phyloP scores from a whole-genome alignment of 2,113 vertebrate species.

The Junco hyemalis region DNA sequence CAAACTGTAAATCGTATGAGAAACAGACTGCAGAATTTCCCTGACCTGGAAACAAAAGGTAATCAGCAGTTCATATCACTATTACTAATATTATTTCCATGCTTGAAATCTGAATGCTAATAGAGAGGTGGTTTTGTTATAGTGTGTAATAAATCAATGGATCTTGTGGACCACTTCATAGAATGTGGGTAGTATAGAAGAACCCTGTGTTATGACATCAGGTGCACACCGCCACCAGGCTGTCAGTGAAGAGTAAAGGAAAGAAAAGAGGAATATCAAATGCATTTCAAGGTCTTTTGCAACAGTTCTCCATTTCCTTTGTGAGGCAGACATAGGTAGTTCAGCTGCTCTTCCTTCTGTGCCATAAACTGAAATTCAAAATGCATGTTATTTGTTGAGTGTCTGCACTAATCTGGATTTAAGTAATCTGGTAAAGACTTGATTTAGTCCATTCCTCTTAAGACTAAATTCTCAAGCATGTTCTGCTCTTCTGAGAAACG shows the following conservation, averaged over 20 bases:
- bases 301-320: background rate
- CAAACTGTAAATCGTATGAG: slow-evolving; percentile 88
- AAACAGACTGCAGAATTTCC: slow-evolving; percentile 89
- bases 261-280: background rate
- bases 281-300: background rate
- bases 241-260: background rate
- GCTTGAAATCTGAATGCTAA: background rate
- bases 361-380: background rate
- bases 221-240: background rate
- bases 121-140: background rate
- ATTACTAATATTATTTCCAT: background rate
- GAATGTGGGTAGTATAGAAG: background rate
- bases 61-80: background rate
- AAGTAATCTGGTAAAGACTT: background rate
- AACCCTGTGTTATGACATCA: background rate
- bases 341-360: background rate
- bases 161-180: background rate
- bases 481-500: background rate
- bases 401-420: background rate
- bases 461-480: background rate
- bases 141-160: background rate
- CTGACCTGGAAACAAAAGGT: slow-evolving; percentile 89
- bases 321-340: background rate
- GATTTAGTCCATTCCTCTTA: background rate
- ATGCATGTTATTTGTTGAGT: background rate